Evolutionary conservation across 1,140 invertebrate genomes (phyloP).

Genomic region (Tyrophagus putrescentiae): DNA sequence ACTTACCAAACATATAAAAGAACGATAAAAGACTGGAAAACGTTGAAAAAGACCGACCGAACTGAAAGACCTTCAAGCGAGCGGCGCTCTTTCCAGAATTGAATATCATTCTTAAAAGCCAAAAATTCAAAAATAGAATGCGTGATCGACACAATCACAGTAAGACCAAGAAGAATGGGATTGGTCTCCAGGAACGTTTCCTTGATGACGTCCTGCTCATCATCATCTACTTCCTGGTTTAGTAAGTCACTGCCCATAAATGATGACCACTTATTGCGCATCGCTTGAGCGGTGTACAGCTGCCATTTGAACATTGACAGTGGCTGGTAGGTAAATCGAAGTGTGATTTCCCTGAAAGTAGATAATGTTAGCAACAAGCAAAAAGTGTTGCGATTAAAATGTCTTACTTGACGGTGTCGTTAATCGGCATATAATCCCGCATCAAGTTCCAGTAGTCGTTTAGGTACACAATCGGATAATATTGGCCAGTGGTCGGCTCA

Average conservation of each 20-base stretch:
- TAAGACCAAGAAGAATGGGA: slow-evolving; percentile 79
- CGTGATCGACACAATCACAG: slow-evolving; percentile 78
- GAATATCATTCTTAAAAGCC: slow-evolving; percentile 99
- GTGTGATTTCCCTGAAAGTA: slow-evolving; percentile 35
- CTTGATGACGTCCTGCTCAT: slow-evolving; percentile 92
- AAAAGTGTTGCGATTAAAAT: not conserved
- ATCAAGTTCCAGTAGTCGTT: slow-evolving; percentile 99
- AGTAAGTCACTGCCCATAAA: slow-evolving; percentile 41
- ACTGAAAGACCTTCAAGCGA: slow-evolving; percentile 93
- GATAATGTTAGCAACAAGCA: slow-evolving; percentile 18
- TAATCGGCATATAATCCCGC: slow-evolving; percentile 85
- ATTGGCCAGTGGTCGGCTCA: slow-evolving; percentile 57
- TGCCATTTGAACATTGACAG: slow-evolving; percentile 94
- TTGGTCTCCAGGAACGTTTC: slow-evolving; percentile 93
- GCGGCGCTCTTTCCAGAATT: slow-evolving; percentile 97
- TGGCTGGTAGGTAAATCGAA: slow-evolving; percentile 74
- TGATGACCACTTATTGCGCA: slow-evolving; percentile 46
- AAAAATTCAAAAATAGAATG: slow-evolving; percentile 96
- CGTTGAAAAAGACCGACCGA: slow-evolving; percentile 95
- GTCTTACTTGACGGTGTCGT: slow-evolving; percentile 55
- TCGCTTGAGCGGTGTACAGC: slow-evolving; percentile 77
- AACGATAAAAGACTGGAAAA: slow-evolving; percentile 89
- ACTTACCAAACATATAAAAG: slow-evolving; percentile 88
- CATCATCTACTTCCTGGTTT: slow-evolving; percentile 56
- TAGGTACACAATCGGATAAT: slow-evolving; percentile 84